phyloP scores from a whole-genome alignment of 2,888 invertebrate genomes.

The Leptinotarsa peninsularis region DNA sequence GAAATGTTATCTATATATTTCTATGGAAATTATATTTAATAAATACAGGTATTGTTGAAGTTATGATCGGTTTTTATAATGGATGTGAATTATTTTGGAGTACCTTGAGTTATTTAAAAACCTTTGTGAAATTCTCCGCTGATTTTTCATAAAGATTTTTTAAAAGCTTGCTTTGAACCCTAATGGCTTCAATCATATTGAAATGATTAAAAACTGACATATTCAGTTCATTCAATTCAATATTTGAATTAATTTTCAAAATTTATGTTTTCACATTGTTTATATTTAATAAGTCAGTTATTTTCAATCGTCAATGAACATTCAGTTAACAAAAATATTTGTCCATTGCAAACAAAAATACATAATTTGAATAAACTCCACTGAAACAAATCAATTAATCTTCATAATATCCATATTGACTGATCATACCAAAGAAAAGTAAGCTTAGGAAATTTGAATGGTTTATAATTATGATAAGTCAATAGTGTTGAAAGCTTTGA shows the following conservation, averaged over 20 bases:
- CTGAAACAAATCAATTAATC: background rate
- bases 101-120: slow-evolving; percentile 27
- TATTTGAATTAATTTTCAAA: background rate
- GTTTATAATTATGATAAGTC: background rate
- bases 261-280: background rate
- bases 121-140: background rate
- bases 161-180: background rate
- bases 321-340: no score
- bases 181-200: background rate
- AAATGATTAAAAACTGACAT: background rate
- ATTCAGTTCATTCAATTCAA: no score
- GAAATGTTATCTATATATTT: background rate
- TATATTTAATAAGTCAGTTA: no score
- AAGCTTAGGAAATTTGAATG: background rate
- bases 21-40: background rate
- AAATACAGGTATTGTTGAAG: slow-evolving; percentile 4
- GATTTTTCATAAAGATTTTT: background rate
- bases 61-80: slow-evolving; percentile 26
- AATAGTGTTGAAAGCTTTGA: background rate
- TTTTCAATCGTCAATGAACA: no score
- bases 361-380: no score
- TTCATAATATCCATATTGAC: background rate
- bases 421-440: background rate
- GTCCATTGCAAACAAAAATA: no score
- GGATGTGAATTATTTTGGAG: slow-evolving; percentile 29